Base-by-base conservation (phyloP, 2,797 vertebrate genomes). In the Phoeniculus purpureus region DNA sequence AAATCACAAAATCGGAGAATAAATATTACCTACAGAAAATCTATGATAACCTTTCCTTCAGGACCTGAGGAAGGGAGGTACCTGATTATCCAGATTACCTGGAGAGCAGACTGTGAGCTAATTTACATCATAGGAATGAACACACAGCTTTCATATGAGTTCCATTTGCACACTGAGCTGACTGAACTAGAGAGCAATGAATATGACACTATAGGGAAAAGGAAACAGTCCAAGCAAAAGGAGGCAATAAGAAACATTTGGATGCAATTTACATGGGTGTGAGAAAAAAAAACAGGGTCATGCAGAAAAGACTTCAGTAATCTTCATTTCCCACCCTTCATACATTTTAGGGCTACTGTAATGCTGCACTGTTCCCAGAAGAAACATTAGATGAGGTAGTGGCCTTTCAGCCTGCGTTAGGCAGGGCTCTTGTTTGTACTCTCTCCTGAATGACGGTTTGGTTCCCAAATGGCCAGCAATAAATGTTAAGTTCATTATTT, bases 211-310 rank as follows among this genome's bases (percentile, higher is more conserved):
- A 23, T 1, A 68, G 84, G 79, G 70, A 87, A 83, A 83, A 80
- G 47, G 22, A 87, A 82, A 80, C 6, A 74, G 65, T 48, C 50
- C 2, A 29, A 65, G 47, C 22, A 89, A 76, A 68, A 74, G 58
- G 29, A 80, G 59, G 40, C 61, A 85, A 55, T 55, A 93, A 78
- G 52, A 75, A 94, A 89, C 59, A 77, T 87, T 75, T 94, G 70
- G 87, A 65, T 80, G 31, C 43, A 86, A 82, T 90, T 93, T 83
- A 51, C 32, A 70, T 32, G 70, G 78, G 31, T 15, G 48, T 70
- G 81, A 91, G 34, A 75, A 87, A 87, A 80, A 72, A 81, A 87
- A 80, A 43, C n/a, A 66, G 21, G 37, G 51, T 84, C 72, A 71
- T 10, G 29, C 68, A 15, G 51, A 12, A 4, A 80, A 85, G 82